Base-by-base conservation (phyloP, 2,113 vertebrate species). In the Epinephelus moara region DNA sequence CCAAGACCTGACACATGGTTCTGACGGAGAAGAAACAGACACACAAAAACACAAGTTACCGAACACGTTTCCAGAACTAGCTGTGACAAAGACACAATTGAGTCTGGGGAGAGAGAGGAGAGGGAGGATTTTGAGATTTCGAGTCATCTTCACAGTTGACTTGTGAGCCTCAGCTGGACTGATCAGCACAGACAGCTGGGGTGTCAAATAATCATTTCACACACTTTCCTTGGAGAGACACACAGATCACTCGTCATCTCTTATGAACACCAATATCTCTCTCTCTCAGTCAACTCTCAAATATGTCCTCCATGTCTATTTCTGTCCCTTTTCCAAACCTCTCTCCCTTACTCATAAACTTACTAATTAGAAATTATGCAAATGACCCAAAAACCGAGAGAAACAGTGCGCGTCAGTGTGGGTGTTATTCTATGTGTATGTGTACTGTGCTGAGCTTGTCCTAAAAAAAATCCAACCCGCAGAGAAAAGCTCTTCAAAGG, bases 61-160 rank as follows among this genome's bases (percentile, higher is more conserved):
- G 30, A 87, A 84, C 91, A 94, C 83, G 94, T 94, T 88, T 96
- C 95, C 95, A 96, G 92, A 90, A 93, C 88, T 63, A 96, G 94
- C 90, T 96, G 91, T 79, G 96, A 96, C 86, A 96, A 88, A 88
- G 95, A 96, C 81, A 96, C 88, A 91, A 95, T 86, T 17, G 96
- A 96, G 88, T 96, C 96, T 95, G 92, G 52, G 84, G 69, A 90
- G 82, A 87, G 81, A 93, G 55, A 83, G 63, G 71, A 88, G 69
- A 70, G 72, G 63, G 21, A 82, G 49, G 73, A 75, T 83, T 75
- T 79, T 60, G 30, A 78, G 68, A 47, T 80, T 84, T 53, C 67
- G 62, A 52, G 19, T 75, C 53, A 55, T 59, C 62, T 86, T 77
- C 49, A 73, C 57, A 78, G 73, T 70, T 62, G 23, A 57, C 52